These are phyloP conservation scores for Litocranius walleri DNA, from an alignment of 2,113 vertebrate species.

Conservation along the genomic window DNA sequence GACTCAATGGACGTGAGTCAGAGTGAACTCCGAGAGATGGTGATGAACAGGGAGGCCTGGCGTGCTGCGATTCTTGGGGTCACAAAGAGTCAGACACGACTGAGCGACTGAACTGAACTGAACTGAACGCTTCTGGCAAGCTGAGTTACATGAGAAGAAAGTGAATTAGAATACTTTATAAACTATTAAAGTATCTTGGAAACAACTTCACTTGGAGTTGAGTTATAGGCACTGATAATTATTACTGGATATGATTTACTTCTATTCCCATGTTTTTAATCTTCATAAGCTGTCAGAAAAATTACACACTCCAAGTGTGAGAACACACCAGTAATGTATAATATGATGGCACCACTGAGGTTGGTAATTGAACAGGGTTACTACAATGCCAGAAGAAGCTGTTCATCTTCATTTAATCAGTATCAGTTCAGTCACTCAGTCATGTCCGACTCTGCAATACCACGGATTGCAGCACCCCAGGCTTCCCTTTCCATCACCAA, in stretches of 20 bases:
- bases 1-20: no score
- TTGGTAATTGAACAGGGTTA: not conserved
- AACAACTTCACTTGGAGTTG: not conserved
- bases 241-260: not conserved
- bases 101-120: no score
- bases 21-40: no score
- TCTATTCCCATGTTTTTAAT: not conserved
- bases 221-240: not conserved
- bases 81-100: no score
- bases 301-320: not conserved
- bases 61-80: no score
- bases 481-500: not conserved
- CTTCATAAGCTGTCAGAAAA: not conserved
- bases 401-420: not conserved
- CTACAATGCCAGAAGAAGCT: not conserved
- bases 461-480: not conserved
- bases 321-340: not conserved
- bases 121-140: no score
- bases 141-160: not conserved
- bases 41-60: no score
- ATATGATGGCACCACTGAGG: not conserved
- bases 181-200: not conserved
- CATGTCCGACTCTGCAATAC: not conserved
- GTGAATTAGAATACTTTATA: not conserved
- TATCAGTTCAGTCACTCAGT: not conserved